A percentile compares a stretch with the other conserved stretches of the same genome.
Conservation (phyloP, 2,113 vertebrate genomes). For the Pelecanoides urinatrix region DNA sequence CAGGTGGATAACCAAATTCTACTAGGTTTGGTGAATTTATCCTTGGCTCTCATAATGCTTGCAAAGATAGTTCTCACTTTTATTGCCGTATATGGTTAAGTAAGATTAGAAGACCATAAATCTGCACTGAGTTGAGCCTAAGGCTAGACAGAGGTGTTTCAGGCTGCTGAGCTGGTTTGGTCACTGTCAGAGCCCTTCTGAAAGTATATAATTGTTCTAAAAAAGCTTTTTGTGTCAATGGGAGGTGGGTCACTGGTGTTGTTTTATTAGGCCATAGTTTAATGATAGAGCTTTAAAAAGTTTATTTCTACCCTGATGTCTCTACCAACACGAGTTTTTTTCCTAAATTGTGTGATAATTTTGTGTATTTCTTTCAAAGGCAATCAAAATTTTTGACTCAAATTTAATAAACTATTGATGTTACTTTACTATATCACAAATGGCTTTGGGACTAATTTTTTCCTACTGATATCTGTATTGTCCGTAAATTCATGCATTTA, state of each 20-base stretch:
- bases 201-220: not conserved
- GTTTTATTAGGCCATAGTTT: not conserved
- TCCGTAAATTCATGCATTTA: not conserved
- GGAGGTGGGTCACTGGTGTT: not conserved
- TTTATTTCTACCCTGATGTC: not conserved
- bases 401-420: not conserved
- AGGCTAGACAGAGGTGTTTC: not conserved
- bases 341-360: not conserved
- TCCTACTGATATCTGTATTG: not conserved
- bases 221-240: not conserved
- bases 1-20: not conserved
- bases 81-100: not conserved
- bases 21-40: not conserved
- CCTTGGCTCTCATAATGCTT: not conserved
- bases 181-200: not conserved
- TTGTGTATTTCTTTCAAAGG: not conserved
- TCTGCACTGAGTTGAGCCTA: not conserved
- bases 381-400: not conserved
- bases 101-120: not conserved
- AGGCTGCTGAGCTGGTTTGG: not conserved
- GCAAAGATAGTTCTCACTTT: not conserved
- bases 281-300: not conserved
- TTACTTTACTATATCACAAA: not conserved
- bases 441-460: not conserved
- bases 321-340: not conserved